Evolutionary conservation across 2,797 vertebrate genomes (phyloP).

Genomic region (Xenops minutus): DNA sequence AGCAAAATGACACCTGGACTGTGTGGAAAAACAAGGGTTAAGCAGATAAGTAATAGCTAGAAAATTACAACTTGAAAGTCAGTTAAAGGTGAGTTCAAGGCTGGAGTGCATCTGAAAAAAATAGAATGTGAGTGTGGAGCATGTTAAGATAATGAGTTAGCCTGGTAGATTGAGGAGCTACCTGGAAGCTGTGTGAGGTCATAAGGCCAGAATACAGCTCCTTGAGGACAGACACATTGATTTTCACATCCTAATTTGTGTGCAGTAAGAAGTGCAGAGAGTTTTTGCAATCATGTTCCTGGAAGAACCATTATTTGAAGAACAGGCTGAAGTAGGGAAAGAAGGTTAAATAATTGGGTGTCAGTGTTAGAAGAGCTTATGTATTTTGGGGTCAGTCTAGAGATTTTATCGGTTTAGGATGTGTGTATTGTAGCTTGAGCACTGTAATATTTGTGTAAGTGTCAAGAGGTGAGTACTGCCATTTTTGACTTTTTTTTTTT

Average conservation of each 20-base stretch:
- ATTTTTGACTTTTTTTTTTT: accelerated
- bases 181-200: neutral
- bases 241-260: neutral
- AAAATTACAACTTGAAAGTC: neutral
- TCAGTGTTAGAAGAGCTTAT: neutral
- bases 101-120: neutral
- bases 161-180: neutral
- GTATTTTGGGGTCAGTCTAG: neutral
- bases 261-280: neutral
- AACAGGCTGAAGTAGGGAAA: neutral
- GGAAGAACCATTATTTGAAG: neutral
- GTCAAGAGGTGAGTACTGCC: neutral
- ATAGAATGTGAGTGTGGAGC: neutral
- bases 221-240: neutral
- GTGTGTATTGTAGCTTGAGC: neutral
- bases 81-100: neutral
- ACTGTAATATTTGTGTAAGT: neutral
- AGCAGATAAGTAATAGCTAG: neutral
- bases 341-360: neutral
- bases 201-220: neutral
- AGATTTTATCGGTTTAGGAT: neutral
- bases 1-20: neutral
- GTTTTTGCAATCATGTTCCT: neutral
- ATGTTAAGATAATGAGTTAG: neutral
- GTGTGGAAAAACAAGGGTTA: neutral